Evolutionary conservation across 2,888 invertebrate species (phyloP), one percentile per base, ranked within the genome.

Genomic region (Phaedon cochleariae): DNA sequence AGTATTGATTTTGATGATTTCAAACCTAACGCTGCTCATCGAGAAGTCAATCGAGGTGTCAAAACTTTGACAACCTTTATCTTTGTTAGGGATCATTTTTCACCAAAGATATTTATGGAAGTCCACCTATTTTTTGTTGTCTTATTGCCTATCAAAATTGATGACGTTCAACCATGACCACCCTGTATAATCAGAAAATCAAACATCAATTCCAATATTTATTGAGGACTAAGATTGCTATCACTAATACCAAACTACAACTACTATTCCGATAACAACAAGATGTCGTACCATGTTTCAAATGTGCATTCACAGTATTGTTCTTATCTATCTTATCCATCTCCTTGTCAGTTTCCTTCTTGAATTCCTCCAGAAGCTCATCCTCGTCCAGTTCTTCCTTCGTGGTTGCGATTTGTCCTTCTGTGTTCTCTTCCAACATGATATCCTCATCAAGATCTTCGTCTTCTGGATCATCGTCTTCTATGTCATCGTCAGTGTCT

Each of bases 371-470:
- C 4, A 59, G 17, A 1, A 52, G 15, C 22, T 69, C 67, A 1
- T 57, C 67, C 48, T 64, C 64, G 45, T 65, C 69, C 22, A 62
- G 29, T n/a, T 54, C 29, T 55, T 65, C 65, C 1, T 59, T 65
- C 0, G 67, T 64, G 1, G 55, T 9, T 6, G 20, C n/a, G 20
- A 49, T 21, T 29, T 20, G 17, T 29, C 64, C 57, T 37, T 67
- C 71, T 9, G 59, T 31, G 17, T 45, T 51, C 22, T 69, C 69
- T 45, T 67, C 67, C n/a, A 67, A 18, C 18, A 60, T 46, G 34
- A 69, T 65, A 17, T 67, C 67, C 26, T 62, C 67, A n/a, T 67
- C 65, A n/a, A 64, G 52, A 26, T 67, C 65, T 45, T 67, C 63
- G 2, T 67, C 60, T 15, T 67, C 69, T 12, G 67, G 68, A 20